Evolutionary conservation across 2,113 vertebrate genomes (phyloP).

Genomic region (Pelobates fuscus): DNA sequence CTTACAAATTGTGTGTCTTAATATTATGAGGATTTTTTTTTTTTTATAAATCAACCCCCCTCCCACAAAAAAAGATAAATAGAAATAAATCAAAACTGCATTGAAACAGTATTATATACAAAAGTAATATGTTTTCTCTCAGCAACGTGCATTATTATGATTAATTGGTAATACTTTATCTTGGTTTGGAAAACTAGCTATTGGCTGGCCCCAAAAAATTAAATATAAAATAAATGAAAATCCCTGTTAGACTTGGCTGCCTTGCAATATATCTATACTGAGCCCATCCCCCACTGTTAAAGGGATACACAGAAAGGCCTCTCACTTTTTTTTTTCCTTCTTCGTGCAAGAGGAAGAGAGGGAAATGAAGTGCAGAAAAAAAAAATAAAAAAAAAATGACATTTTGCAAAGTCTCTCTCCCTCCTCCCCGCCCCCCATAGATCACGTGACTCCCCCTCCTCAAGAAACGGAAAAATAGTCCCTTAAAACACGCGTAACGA

Average conservation of each 20-base stretch:
- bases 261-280: background rate
- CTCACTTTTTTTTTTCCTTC: conserved; percentile 35
- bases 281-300: background rate
- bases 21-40: no score
- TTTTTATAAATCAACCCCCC: no score
- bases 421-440: conserved; percentile 18
- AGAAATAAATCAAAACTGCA: no score
- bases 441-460: conserved; percentile 38
- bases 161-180: no score
- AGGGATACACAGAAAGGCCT: conserved; percentile 23
- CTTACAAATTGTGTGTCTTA: no score
- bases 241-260: background rate
- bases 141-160: no score
- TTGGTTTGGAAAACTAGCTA: no score
- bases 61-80: no score
- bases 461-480: conserved; percentile 42
- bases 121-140: no score
- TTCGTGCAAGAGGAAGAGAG: conserved; percentile 35
- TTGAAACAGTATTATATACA: no score
- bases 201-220: no score
- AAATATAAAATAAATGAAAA: no score
- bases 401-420: conserved; percentile 40
- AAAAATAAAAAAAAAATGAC: conserved; percentile 24
- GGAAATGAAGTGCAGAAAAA: conserved; percentile 37
- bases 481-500: background rate